These are phyloP conservation scores for Cebus imitator DNA, from an alignment of 2,113 vertebrate genomes.

Conservation along the genomic window DNA sequence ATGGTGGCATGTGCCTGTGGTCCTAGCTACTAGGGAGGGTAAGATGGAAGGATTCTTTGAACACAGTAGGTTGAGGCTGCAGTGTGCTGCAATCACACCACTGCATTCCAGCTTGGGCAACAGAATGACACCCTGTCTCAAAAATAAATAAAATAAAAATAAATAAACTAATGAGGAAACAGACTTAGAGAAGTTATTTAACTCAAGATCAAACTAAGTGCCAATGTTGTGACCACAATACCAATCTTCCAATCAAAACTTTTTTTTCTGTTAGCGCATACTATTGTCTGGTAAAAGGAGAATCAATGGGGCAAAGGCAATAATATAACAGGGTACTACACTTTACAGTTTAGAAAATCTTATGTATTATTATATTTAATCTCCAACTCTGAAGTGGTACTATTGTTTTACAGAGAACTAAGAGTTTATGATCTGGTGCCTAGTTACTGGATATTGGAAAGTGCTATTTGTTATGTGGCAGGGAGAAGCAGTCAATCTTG, in stretches of 20 bases:
- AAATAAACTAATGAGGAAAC: not conserved
- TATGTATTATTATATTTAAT: slow-evolving; percentile 21
- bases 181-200: not conserved
- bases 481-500: not conserved
- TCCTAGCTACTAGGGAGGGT: too few species aligned
- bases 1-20: too few species aligned
- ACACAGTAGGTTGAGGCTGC: too few species aligned
- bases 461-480: not conserved
- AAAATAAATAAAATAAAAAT: too few species aligned
- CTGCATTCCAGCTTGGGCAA: too few species aligned
- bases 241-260: slow-evolving; percentile 31
- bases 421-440: slow-evolving; percentile 22
- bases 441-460: slow-evolving; percentile 9
- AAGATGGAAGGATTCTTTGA: too few species aligned
- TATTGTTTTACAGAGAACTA: slow-evolving; percentile 18
- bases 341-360: slow-evolving; percentile 24
- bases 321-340: not conserved
- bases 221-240: not conserved
- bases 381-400: not conserved
- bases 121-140: too few species aligned
- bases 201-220: slow-evolving; percentile 35
- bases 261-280: not conserved
- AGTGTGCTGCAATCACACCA: too few species aligned
- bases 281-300: slow-evolving; percentile 49
- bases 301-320: not conserved